Conservation (phyloP, 1,140 invertebrate genomes). For the Nephila pilipes region DNA sequence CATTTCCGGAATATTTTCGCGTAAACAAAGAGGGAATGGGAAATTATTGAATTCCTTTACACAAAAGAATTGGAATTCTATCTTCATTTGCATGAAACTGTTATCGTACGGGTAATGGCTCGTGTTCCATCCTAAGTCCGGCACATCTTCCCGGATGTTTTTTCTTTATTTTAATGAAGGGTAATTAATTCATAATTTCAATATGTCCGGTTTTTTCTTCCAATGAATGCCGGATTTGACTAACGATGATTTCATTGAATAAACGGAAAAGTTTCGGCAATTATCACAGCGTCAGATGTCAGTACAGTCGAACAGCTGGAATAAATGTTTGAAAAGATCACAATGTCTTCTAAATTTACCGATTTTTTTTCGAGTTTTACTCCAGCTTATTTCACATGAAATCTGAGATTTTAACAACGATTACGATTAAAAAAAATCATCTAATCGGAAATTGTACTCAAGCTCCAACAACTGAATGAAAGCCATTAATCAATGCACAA, state of each 20-base stretch:
- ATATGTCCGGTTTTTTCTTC: constrained; percentile 56
- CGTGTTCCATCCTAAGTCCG: constrained; percentile 50
- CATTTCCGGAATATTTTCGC: constrained; percentile 70
- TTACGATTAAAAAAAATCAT: no score
- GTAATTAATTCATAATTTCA: constrained; percentile 75
- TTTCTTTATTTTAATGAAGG: constrained; percentile 50
- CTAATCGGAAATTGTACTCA: no score
- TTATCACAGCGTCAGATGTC: constrained; percentile 9
- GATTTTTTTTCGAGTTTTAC: no score
- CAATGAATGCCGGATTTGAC: constrained; percentile 32
- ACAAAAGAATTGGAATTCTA: constrained; percentile 76
- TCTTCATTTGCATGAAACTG: constrained; percentile 74
- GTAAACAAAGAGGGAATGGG: constrained; percentile 69
- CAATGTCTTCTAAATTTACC: background rate
- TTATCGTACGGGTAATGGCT: constrained; percentile 71
- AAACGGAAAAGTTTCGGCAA: background rate
- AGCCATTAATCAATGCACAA: no score
- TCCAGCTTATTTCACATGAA: no score
- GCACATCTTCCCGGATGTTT: background rate
- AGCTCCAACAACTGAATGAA: no score
- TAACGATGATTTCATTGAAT: constrained; percentile 40
- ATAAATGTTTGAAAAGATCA: background rate
- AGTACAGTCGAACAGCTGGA: background rate
- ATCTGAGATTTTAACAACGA: no score
- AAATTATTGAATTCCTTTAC: constrained; percentile 74